Percentiles rank a stretch among this genome's conserved stretches.
Conservation (phyloP, 2,797 vertebrate species). For the Pangasius macronema region DNA sequence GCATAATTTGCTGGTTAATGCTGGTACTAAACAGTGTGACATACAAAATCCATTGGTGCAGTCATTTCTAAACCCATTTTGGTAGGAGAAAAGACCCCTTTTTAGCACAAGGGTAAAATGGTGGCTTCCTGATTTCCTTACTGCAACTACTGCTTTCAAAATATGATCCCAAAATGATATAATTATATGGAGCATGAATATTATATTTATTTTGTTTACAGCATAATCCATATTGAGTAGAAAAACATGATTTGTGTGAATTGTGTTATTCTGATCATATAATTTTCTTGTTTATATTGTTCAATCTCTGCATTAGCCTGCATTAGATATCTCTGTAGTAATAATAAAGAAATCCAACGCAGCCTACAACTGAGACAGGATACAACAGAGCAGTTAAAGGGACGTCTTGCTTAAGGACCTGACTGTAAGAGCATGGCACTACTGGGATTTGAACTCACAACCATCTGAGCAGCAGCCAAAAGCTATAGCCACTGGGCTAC, state of each 20-base stretch:
- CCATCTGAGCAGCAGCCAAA: not conserved
- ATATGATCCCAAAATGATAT: not conserved
- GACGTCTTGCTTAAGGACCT: too few relatives aligned
- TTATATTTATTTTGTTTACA: not conserved
- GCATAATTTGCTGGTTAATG: constrained; percentile 2
- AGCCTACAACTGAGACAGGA: not conserved
- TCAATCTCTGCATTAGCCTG: not conserved
- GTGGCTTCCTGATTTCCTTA: not conserved
- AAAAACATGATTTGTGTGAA: not conserved
- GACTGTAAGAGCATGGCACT: not conserved
- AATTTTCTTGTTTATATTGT: not conserved
- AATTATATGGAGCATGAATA: not conserved
- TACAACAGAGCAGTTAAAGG: not conserved
- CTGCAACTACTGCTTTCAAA: not conserved
- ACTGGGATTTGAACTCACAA: not conserved
- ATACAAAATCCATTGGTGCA: not conserved
- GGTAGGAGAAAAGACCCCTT: not conserved
- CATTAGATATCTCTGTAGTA: not conserved
- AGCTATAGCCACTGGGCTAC: not conserved
- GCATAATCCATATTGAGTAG: not conserved
- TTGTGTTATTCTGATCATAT: not conserved
- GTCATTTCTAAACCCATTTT: not conserved
- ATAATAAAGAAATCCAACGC: not conserved
- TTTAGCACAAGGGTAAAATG: not conserved
- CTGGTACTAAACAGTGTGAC: not conserved